Conservation (phyloP, 2,888 invertebrate species). For the Fissipunctia ypsillon region DNA sequence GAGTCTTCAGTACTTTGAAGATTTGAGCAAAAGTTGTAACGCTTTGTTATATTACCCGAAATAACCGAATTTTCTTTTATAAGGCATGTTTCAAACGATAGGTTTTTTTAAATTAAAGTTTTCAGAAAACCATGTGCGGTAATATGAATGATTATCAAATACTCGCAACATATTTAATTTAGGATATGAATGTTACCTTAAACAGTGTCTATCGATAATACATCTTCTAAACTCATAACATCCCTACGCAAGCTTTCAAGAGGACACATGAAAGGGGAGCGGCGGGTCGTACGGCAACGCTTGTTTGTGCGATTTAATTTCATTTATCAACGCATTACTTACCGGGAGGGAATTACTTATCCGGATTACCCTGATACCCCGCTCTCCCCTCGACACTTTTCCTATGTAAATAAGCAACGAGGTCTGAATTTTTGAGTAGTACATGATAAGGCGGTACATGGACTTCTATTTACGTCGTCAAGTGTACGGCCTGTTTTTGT, state of each 20-base stretch:
- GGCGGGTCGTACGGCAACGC: slow-evolving; percentile 83
- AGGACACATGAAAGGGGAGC: slow-evolving; percentile 82
- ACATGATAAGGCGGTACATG: slow-evolving; percentile 38
- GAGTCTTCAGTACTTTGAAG: too few species aligned
- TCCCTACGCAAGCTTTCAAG: slow-evolving; percentile 75
- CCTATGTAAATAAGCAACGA: slow-evolving; percentile 77
- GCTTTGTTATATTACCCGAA: too few species aligned
- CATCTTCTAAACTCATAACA: slow-evolving; percentile 45
- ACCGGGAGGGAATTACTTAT: slow-evolving; percentile 89
- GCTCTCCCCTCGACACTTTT: slow-evolving; percentile 61
- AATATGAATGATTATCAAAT: too few species aligned
- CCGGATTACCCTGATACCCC: slow-evolving; percentile 85
- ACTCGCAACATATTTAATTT: too few species aligned
- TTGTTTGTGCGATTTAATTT: slow-evolving; percentile 91
- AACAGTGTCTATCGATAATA: too few species aligned
- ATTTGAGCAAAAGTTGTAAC: too few species aligned
- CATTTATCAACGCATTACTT: slow-evolving; percentile 91
- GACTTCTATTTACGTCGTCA: background rate
- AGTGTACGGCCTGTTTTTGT: too few species aligned
- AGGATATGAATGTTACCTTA: too few species aligned
- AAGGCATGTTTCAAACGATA: too few species aligned
- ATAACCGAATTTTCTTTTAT: too few species aligned
- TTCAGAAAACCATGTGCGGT: too few species aligned
- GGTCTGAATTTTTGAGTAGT: slow-evolving; percentile 61
- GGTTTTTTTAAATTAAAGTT: too few species aligned